Conservation (phyloP, 2,797 vertebrate genomes). For the Cossypha niveicapilla region DNA sequence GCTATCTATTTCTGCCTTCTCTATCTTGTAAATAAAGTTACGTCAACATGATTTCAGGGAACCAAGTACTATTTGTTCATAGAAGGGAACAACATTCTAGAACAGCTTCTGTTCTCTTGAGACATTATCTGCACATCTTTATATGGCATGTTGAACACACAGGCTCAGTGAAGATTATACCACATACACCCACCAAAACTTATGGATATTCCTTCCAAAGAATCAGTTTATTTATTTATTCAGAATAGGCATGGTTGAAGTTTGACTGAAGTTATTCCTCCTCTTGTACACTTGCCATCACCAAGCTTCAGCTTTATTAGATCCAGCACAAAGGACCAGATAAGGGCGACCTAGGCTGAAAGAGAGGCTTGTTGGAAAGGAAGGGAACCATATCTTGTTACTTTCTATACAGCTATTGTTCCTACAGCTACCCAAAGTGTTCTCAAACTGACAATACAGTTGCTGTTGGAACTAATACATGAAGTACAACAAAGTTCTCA, state of each 20-base stretch:
- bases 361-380: background rate
- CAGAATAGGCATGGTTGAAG: background rate
- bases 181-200: background rate
- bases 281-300: background rate
- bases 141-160: background rate
- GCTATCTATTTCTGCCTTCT: background rate
- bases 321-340: background rate
- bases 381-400: background rate
- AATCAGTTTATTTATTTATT: background rate
- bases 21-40: background rate
- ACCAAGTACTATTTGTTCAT: background rate
- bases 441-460: background rate
- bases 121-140: background rate
- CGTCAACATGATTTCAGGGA: background rate
- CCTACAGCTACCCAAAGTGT: background rate
- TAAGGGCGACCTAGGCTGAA: background rate
- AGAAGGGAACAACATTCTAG: background rate
- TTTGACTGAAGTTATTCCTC: background rate
- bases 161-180: background rate
- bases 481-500: background rate
- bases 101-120: background rate
- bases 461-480: conserved; percentile 1
- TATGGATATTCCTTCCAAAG: background rate
- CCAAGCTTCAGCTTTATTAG: background rate
- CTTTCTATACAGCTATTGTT: background rate